A percentile compares a stretch with the other conserved stretches of the same genome.
Conservation (phyloP, 1,140 invertebrate genomes). For the Drosophila arizonae region DNA sequence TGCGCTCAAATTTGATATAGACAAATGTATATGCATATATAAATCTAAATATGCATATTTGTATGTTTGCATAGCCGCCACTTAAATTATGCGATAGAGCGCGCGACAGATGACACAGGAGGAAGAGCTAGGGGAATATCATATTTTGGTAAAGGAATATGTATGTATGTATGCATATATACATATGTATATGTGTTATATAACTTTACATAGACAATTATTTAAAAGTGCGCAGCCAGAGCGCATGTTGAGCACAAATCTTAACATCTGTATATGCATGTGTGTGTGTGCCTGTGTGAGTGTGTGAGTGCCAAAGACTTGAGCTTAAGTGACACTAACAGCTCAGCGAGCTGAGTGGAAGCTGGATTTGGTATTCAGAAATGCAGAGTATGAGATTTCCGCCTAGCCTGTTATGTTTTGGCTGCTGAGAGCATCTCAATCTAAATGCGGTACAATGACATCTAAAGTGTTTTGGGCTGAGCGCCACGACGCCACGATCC, state of each 20-base stretch:
- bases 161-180: conserved; percentile 20
- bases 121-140: background rate
- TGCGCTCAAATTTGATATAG: conserved; percentile 42
- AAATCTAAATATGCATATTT: too few species aligned
- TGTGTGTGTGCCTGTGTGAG: conserved; percentile 4
- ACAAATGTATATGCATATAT: conserved; percentile 39
- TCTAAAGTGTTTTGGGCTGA: conserved; percentile 76
- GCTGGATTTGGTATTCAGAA: conserved; percentile 12
- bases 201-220: conserved; percentile 79
- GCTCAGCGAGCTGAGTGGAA: conserved; percentile 24
- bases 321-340: conserved; percentile 78
- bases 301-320: conserved; percentile 66
- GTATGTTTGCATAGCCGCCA: background rate
- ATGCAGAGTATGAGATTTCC: conserved; percentile 27
- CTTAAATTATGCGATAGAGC: conserved; percentile 6
- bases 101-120: background rate
- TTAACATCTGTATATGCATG: conserved; percentile 56
- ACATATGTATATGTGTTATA: conserved; percentile 45
- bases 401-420: conserved; percentile 69
- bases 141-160: background rate
- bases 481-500: conserved; percentile 33
- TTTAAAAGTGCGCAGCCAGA: conserved; percentile 69
- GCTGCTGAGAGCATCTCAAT: conserved; percentile 78
- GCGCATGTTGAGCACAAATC: conserved; percentile 24
- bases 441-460: conserved; percentile 81